Conservation (phyloP, 2,888 invertebrate species). For the Iphiclides podalirius region DNA sequence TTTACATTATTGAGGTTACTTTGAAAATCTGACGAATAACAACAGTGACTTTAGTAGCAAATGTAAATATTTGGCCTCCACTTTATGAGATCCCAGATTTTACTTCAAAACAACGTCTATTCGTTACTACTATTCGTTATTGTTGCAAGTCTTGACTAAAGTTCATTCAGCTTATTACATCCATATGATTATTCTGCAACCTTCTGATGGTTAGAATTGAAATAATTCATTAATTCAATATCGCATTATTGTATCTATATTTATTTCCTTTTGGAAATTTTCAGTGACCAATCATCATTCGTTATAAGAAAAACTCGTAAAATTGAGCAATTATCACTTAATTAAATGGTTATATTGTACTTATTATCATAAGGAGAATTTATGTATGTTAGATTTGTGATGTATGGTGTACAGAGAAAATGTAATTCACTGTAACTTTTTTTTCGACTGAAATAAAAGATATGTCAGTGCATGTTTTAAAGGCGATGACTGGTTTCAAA, state of each 20-base stretch:
- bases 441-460: slow-evolving; percentile 10
- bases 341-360: slow-evolving; percentile 66
- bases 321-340: slow-evolving; percentile 75
- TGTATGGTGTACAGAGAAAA: slow-evolving; percentile 15
- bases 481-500: slow-evolving; percentile 17
- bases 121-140: too few relatives aligned
- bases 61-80: too few relatives aligned
- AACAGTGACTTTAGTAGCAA: background rate
- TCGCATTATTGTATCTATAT: too few relatives aligned
- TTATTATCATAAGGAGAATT: slow-evolving; percentile 63
- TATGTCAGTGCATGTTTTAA: background rate
- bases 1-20: slow-evolving; percentile 25
- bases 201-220: too few relatives aligned
- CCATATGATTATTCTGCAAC: too few relatives aligned
- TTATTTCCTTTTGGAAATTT: slow-evolving; percentile 26
- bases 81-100: too few relatives aligned
- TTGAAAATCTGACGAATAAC: slow-evolving; percentile 13
- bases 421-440: slow-evolving; percentile 20
- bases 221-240: too few relatives aligned
- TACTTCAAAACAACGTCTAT: too few relatives aligned
- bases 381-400: slow-evolving; percentile 39
- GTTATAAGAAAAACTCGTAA: slow-evolving; percentile 44
- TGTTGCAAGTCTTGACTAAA: too few relatives aligned
- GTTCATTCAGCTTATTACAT: too few relatives aligned
- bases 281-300: slow-evolving; percentile 21